A percentile compares a stretch with the other conserved stretches of the same genome.
phyloP scores from a whole-genome alignment of 2,888 invertebrate genomes.

The Drosophila mulleri region DNA sequence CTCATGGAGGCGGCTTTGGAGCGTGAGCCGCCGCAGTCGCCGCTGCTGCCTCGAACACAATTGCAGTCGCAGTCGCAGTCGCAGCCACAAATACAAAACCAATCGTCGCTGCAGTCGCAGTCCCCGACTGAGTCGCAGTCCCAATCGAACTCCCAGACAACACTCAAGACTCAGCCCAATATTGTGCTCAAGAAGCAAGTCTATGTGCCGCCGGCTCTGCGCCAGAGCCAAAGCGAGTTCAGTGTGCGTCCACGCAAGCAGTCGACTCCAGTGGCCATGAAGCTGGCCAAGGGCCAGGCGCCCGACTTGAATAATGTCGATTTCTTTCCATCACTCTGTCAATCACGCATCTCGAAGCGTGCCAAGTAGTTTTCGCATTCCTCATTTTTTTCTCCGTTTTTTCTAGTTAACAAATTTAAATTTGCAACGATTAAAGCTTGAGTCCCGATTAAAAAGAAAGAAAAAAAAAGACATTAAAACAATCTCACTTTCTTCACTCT shows the following conservation, averaged over 20 bases:
- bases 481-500: background rate
- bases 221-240: slow-evolving; percentile 52
- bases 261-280: slow-evolving; percentile 15
- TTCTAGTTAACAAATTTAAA: slow-evolving; percentile 38
- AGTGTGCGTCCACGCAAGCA: slow-evolving; percentile 35
- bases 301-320: slow-evolving; percentile 65
- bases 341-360: slow-evolving; percentile 46
- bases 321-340: slow-evolving; percentile 55
- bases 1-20: background rate
- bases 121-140: background rate
- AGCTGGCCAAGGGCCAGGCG: slow-evolving; percentile 51
- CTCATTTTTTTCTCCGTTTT: slow-evolving; percentile 24
- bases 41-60: background rate
- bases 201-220: slow-evolving; percentile 69
- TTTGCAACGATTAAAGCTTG: slow-evolving; percentile 36
- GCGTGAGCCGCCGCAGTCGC: background rate
- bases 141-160: background rate
- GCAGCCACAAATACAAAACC: no score
- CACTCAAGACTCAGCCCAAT: slow-evolving; percentile 2
- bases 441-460: slow-evolving; percentile 11
- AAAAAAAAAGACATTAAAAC: background rate
- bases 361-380: slow-evolving; percentile 48
- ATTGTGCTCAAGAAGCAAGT: slow-evolving; percentile 19
- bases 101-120: background rate
- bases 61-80: background rate